phyloP scores from a whole-genome alignment of 2,797 vertebrate species.

The Parambassis ranga region DNA sequence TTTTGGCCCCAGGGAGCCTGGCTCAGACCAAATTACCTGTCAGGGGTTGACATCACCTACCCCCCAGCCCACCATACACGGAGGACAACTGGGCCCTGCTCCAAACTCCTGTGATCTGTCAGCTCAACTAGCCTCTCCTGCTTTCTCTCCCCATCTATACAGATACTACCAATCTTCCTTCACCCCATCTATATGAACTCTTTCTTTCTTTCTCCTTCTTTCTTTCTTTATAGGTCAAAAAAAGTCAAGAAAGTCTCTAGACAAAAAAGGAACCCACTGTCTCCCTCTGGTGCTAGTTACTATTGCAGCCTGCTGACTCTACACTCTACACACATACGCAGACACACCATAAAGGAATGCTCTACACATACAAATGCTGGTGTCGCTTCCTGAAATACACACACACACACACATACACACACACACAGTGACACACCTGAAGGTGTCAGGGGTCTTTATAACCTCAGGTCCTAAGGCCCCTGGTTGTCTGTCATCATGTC shows the following conservation, averaged over 20 bases:
- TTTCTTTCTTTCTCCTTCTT: not conserved
- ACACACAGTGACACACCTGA: slow-evolving; percentile 49
- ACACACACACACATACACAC: slow-evolving; percentile 40
- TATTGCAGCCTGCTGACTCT: slow-evolving; percentile 56
- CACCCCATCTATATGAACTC: not conserved
- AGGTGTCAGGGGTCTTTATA: slow-evolving; percentile 62
- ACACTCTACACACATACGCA: not conserved
- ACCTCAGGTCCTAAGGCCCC: slow-evolving; percentile 33
- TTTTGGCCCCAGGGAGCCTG: slow-evolving; percentile 55
- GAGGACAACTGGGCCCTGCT: slow-evolving; percentile 72
- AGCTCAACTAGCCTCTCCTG: slow-evolving; percentile 52
- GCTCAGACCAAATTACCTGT: slow-evolving; percentile 81
- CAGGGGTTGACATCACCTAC: slow-evolving; percentile 81
- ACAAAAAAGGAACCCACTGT: slow-evolving; percentile 56
- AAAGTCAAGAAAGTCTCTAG: slow-evolving; percentile 25
- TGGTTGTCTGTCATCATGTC: slow-evolving; percentile 49
- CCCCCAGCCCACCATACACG: slow-evolving; percentile 70
- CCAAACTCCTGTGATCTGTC: slow-evolving; percentile 70
- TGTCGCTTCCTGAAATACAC: slow-evolving; percentile 29
- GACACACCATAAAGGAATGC: slow-evolving; percentile 6
- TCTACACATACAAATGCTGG: slow-evolving; percentile 39
- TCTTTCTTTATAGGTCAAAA: slow-evolving; percentile 11
- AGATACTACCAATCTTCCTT: slow-evolving; percentile 17
- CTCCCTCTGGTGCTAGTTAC: slow-evolving; percentile 77
- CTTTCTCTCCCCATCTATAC: slow-evolving; percentile 26